Evolutionary conservation across 2,888 invertebrate genomes (phyloP).

Genomic region (Lucinisca nassula): DNA sequence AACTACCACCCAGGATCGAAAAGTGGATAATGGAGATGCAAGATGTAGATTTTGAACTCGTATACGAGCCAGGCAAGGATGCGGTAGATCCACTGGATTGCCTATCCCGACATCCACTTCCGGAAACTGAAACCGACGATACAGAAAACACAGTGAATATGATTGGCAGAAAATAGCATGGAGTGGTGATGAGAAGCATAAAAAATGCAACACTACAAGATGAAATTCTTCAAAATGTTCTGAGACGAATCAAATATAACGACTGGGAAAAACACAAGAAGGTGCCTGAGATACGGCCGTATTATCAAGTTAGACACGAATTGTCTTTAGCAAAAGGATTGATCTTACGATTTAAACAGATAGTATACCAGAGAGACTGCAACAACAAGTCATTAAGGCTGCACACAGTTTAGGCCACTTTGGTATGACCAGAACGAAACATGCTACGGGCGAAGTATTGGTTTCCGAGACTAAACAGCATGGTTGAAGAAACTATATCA

Average conservation of each 20-base stretch:
- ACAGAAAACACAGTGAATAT: slow-evolving; percentile 24
- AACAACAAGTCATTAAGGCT: no score
- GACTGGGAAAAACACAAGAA: slow-evolving; percentile 21
- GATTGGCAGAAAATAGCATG: slow-evolving; percentile 27
- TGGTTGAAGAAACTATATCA: no score
- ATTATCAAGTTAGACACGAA: slow-evolving; percentile 27
- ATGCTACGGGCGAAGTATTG: no score
- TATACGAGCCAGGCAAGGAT: slow-evolving; percentile 56
- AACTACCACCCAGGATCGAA: no score
- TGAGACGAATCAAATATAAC: not conserved
- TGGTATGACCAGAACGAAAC: no score
- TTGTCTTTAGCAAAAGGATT: slow-evolving; percentile 15
- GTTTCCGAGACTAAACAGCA: no score
- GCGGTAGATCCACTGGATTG: slow-evolving; percentile 29
- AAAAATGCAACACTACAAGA: not conserved
- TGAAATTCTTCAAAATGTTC: slow-evolving; percentile 13
- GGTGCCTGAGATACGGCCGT: slow-evolving; percentile 8
- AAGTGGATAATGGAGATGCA: no score
- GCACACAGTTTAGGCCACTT: slow-evolving; percentile 23
- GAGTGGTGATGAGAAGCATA: not conserved
- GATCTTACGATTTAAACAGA: slow-evolving; percentile 19
- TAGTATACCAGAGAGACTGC: no score
- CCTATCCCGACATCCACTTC: slow-evolving; percentile 24
- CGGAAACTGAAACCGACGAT: slow-evolving; percentile 22
- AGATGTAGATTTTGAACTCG: no score